Percentiles rank a stretch among this genome's conserved stretches.
These are phyloP conservation scores for Anniella stebbinsi DNA, from an alignment of 2,797 vertebrate species.

Conservation along the genomic window DNA sequence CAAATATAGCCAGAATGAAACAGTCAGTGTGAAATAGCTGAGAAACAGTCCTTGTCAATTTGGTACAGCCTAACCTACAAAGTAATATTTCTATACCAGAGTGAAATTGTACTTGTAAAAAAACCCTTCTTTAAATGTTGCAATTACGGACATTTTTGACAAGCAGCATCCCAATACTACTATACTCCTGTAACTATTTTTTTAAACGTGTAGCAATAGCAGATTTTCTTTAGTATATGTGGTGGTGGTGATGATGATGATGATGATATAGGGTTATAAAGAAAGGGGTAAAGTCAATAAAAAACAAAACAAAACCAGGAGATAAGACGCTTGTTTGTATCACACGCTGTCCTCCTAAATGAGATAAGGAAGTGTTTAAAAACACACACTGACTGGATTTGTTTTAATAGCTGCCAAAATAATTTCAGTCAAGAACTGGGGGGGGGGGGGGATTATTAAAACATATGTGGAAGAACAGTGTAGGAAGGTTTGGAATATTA, in stretches of 20 bases:
- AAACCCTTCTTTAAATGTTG: neutral
- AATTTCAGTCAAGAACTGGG: conserved; percentile 10
- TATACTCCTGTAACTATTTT: neutral
- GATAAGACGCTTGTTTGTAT: neutral
- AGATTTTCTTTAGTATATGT: neutral
- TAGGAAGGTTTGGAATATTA: neutral
- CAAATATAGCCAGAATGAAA: neutral
- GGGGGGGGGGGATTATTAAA: neutral
- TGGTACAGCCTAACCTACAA: neutral
- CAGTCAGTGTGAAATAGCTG: neutral
- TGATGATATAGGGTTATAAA: neutral
- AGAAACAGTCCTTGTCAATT: neutral
- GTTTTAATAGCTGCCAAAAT: conserved; percentile 13
- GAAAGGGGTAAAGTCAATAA: neutral
- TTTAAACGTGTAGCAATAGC: neutral
- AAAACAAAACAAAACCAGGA: neutral
- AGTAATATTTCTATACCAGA: neutral
- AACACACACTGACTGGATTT: neutral
- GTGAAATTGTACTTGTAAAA: neutral
- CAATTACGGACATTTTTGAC: neutral
- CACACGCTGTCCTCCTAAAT: neutral
- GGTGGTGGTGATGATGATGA: neutral
- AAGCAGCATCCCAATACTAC: neutral
- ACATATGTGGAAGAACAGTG: neutral
- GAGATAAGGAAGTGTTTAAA: neutral